Evolutionary conservation across 2,113 vertebrate genomes (phyloP).

Genomic region (Zosterops pallidus): DNA sequence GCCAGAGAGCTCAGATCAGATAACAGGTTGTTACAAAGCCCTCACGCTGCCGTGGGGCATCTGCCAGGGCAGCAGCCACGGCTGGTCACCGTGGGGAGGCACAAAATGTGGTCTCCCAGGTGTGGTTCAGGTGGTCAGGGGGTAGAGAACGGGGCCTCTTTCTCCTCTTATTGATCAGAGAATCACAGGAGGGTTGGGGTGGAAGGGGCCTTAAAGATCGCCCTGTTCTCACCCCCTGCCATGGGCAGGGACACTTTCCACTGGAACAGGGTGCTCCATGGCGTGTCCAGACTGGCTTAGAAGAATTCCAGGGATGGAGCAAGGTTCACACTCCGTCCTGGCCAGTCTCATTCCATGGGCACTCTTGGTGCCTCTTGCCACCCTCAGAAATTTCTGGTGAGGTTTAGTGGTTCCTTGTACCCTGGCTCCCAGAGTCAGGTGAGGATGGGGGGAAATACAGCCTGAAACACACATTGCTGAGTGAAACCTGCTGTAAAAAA

Average conservation of each 20-base stretch:
- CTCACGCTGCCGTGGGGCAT: fast-evolving
- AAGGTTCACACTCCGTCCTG: neutral
- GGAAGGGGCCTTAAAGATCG: neutral
- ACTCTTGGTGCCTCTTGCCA: neutral
- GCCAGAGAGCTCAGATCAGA: slow-evolving; percentile 7
- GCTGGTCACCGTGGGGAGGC: fast-evolving
- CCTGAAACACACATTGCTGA: neutral
- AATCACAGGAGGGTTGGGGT: neutral
- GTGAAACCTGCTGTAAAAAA: neutral
- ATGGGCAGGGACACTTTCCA: neutral
- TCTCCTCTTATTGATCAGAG: neutral
- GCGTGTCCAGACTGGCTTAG: neutral
- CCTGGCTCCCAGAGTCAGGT: neutral
- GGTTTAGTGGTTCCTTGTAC: neutral
- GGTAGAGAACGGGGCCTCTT: neutral
- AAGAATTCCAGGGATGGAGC: neutral
- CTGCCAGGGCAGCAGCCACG: neutral
- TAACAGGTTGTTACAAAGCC: neutral
- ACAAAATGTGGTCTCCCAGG: fast-evolving
- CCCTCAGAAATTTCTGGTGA: neutral
- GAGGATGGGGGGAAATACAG: neutral
- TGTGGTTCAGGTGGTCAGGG: neutral
- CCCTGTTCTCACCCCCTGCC: neutral
- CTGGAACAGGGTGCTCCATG: neutral
- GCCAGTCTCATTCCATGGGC: neutral